phyloP scores from a whole-genome alignment of 2,888 invertebrate species.

The Ferdinandea cuprea region DNA sequence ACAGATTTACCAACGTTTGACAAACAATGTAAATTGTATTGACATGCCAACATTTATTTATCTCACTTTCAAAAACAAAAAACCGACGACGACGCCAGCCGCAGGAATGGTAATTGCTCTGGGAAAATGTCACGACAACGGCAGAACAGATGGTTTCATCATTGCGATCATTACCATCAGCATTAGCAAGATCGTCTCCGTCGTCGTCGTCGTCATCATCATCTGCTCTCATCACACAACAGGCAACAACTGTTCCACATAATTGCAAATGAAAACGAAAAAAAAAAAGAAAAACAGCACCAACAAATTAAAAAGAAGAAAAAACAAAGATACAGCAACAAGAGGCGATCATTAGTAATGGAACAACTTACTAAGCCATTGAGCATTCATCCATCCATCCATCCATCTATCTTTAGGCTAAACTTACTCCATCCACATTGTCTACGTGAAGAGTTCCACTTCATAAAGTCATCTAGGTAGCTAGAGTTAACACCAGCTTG shows the following conservation, averaged over 20 bases:
- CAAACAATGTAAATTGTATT: constrained; percentile 47
- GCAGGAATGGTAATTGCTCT: constrained; percentile 71
- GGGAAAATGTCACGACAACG: constrained; percentile 73
- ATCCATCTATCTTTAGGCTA: constrained; percentile 50
- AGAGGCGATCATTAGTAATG: constrained; percentile 54
- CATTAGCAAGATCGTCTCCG: constrained; percentile 49
- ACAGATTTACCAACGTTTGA: background rate
- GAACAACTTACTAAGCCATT: constrained; percentile 62
- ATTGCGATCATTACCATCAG: constrained; percentile 66
- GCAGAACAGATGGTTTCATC: constrained; percentile 69
- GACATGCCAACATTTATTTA: constrained; percentile 62
- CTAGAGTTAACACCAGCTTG: constrained; percentile 11
- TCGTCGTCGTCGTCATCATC: constrained; percentile 25
- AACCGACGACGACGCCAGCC: constrained; percentile 15
- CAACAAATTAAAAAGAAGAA: constrained; percentile 27
- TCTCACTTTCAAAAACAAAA: constrained; percentile 52
- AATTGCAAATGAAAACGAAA: constrained; percentile 33
- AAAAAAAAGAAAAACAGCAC: constrained; percentile 5
- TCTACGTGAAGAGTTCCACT: constrained; percentile 19
- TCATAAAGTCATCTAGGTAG: constrained; percentile 46
- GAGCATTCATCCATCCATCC: constrained; percentile 53
- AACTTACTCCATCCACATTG: constrained; percentile 38
- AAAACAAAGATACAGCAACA: constrained; percentile 1
- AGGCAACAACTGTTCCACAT: constrained; percentile 35
- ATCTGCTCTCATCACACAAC: constrained; percentile 18